Evolutionary conservation across 2,888 invertebrate species (phyloP), one percentile per base, ranked within the genome.

Genomic region (Carpatolechia fugitivella): DNA sequence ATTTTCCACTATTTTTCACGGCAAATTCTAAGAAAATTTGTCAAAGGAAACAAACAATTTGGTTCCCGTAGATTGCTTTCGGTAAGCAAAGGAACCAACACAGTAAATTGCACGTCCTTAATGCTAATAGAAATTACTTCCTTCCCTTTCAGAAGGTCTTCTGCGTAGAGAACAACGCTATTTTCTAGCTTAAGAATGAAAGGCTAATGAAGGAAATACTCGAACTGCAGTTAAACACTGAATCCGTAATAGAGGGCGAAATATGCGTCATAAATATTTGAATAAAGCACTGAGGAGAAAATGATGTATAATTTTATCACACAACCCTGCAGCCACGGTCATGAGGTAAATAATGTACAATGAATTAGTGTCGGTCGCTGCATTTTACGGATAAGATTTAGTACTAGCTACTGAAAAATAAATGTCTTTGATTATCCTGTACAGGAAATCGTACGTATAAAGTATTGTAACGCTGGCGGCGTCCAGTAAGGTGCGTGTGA

Each of bases 101-200:
- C 38, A 56, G 55, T 57, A 56, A 60, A 63, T 59, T 55, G 60
- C 55, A 49, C 64, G 73, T 62, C 74, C 69, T 72, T 64, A 68
- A 68, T 62, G 62, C 61, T 65, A 65, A 60, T 59, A 62, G 63
- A 71, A 71, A 75, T 76, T 65, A 70, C 78, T 82, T 80, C 81
- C 82, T 81, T 76, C 72, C 72, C 63, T 69, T 41, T 56, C 47
- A 52, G 52, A 62, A 70, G 67, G 67, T 56, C 61, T 54, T 53
- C 60, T 56, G 52, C 50, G 56, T 48, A 61, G 57, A 57, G 24
- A 55, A 56, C 55, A 56, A 49, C 54, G 24, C 24, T 24, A 24
- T 24, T 24, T 24, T 24, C 6, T 6, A 4, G 6, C 3, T 6
- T 24, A 24, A 6, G 24, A 24, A 24, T 24, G 6, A 24, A 24